A percentile compares a stretch with the other conserved stretches of the same genome.
phyloP scores from a whole-genome alignment of 2,888 invertebrate genomes.

The Acleris cristana region DNA sequence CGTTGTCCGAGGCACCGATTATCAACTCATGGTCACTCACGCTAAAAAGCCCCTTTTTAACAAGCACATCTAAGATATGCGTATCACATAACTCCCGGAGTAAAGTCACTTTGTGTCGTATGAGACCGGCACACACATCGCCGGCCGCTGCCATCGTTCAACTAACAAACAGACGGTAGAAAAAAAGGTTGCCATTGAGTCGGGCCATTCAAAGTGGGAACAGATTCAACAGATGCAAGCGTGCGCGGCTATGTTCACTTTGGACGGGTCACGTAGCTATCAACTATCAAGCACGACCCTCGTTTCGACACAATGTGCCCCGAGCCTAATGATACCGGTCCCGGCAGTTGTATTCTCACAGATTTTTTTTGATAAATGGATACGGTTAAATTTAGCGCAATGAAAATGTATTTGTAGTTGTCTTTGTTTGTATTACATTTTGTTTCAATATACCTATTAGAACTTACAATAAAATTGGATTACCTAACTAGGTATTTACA shows the following conservation, averaged over 20 bases:
- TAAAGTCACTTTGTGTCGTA: constrained; percentile 85
- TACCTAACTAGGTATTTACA: too few species aligned
- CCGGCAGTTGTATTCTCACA: constrained; percentile 11
- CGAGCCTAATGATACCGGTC: constrained; percentile 23
- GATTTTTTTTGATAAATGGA: not conserved
- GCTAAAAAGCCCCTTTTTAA: constrained; percentile 86
- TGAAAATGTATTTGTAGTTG: too few species aligned
- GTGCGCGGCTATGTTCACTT: constrained; percentile 38
- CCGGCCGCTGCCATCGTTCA: constrained; percentile 79
- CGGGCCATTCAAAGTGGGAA: constrained; percentile 51
- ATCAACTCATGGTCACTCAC: constrained; percentile 85
- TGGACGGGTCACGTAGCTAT: constrained; percentile 37
- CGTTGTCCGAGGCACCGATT: constrained; percentile 72
- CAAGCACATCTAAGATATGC: constrained; percentile 85
- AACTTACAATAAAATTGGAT: too few species aligned
- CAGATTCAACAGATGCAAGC: constrained; percentile 57
- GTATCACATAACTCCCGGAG: constrained; percentile 85
- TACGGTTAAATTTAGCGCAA: too few species aligned
- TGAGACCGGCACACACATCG: constrained; percentile 84
- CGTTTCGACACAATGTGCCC: constrained; percentile 31
- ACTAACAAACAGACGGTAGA: constrained; percentile 52
- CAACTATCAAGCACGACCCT: constrained; percentile 38
- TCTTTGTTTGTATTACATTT: too few species aligned
- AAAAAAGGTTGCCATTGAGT: constrained; percentile 49
- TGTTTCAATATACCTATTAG: too few species aligned